A percentile compares a stretch with the other conserved stretches of the same genome.
Evolutionary conservation across 1,140 invertebrate genomes (phyloP).

Genomic region (Drosophila lacertosa): DNA sequence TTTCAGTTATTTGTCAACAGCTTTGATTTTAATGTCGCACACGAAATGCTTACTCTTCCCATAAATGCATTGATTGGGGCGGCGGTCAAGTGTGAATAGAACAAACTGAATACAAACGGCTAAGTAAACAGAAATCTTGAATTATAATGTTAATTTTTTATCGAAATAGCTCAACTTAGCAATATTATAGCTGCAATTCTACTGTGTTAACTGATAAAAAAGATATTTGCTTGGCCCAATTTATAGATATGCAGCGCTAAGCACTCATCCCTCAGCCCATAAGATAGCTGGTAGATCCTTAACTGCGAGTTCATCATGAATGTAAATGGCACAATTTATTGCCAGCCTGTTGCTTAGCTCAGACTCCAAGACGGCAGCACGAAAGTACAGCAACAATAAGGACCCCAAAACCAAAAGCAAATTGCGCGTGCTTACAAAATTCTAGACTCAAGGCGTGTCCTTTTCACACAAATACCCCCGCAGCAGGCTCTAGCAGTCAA

Average conservation of each 20-base stretch:
- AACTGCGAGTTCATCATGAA: slow-evolving; percentile 12
- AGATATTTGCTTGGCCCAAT: too few relatives aligned
- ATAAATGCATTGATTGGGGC: too few relatives aligned
- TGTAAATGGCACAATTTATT: slow-evolving; percentile 17
- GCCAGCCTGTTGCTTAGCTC: slow-evolving; percentile 32
- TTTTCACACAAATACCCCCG: slow-evolving; percentile 24
- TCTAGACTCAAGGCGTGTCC: slow-evolving; percentile 20
- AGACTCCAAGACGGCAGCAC: background rate
- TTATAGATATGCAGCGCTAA: too few relatives aligned
- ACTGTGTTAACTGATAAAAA: too few relatives aligned
- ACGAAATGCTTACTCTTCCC: background rate
- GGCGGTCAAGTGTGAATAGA: background rate
- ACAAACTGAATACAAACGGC: background rate
- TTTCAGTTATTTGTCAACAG: slow-evolving; percentile 59
- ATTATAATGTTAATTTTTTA: too few relatives aligned
- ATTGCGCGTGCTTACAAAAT: slow-evolving; percentile 57
- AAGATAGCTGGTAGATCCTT: background rate
- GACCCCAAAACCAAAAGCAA: slow-evolving; percentile 50
- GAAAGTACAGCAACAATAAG: slow-evolving; percentile 25
- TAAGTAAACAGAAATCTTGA: too few relatives aligned
- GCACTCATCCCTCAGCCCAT: too few relatives aligned
- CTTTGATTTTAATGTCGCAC: slow-evolving; percentile 53
- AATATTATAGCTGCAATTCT: too few relatives aligned
- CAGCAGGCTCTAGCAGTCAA: slow-evolving; percentile 6
- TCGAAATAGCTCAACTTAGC: too few relatives aligned